Percentiles rank a stretch among this genome's conserved stretches.
Evolutionary conservation across 2,888 invertebrate species (phyloP).

Genomic region (Caenorhabditis becei): DNA sequence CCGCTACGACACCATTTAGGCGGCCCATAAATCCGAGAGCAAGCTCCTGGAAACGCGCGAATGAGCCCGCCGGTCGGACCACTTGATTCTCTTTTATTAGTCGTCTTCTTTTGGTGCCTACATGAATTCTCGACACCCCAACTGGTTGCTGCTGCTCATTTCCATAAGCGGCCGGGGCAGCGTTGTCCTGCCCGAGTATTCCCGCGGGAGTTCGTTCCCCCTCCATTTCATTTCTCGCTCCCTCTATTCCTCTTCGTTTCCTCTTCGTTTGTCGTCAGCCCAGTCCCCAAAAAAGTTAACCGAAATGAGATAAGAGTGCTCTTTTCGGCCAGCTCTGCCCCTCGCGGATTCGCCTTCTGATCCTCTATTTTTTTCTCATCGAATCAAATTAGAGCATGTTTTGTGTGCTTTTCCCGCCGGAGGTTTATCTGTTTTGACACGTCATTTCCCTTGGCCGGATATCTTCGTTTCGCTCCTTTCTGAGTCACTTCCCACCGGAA

Average conservation of each 20-base stretch:
- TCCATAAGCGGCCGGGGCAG: conserved; percentile 43
- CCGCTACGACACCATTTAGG: conserved; percentile 13
- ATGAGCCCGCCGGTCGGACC: conserved; percentile 21
- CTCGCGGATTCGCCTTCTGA: conserved; percentile 2
- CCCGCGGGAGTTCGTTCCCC: conserved; percentile 10
- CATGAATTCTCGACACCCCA: conserved; percentile 20
- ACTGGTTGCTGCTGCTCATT: conserved; percentile 50
- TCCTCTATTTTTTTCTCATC: neutral
- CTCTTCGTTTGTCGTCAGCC: neutral
- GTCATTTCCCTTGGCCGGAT: neutral
- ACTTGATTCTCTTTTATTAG: conserved; percentile 40
- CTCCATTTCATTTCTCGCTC: neutral
- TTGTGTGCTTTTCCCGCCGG: neutral
- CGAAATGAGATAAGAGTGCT: conserved; percentile 20
- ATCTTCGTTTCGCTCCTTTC: neutral
- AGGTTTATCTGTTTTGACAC: conserved; percentile 3
- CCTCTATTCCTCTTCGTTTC: conserved; percentile 5
- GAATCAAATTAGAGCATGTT: conserved; percentile 11
- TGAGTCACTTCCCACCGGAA: neutral
- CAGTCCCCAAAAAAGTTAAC: neutral
- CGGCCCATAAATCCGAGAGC: conserved; percentile 42
- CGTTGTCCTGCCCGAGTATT: conserved; percentile 22
- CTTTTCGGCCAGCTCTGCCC: neutral
- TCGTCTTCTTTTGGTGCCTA: conserved; percentile 3
- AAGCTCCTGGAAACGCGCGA: conserved; percentile 50